Conservation (phyloP, 2,797 vertebrate species). For the Intellagama lesueurii region DNA sequence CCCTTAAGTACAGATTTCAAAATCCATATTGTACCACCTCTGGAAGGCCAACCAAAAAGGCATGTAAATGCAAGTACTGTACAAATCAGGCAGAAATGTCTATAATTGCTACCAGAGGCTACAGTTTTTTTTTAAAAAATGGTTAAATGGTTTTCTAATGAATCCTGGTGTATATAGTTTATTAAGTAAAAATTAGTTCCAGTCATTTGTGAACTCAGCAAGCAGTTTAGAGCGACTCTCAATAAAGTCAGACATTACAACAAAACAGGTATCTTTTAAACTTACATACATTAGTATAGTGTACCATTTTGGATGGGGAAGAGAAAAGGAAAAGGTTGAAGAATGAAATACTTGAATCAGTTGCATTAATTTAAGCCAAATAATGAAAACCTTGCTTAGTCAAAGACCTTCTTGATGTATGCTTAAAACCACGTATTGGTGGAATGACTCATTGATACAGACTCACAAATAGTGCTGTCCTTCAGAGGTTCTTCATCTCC, state of each 20-base stretch:
- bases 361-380: conserved; percentile 69
- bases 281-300: conserved; percentile 50
- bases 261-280: conserved; percentile 38
- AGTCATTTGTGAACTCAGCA: conserved; percentile 20
- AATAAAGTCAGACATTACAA: background rate
- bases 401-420: conserved; percentile 77
- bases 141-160: background rate
- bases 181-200: background rate
- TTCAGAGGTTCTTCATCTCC: conserved; percentile 57
- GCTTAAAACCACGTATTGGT: conserved; percentile 71
- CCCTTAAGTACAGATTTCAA: too few species aligned
- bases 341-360: conserved; percentile 74
- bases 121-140: background rate
- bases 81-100: background rate
- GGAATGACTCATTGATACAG: conserved; percentile 69
- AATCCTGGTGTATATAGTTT: background rate
- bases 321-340: conserved; percentile 53
- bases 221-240: conserved; percentile 38
- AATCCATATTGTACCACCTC: too few species aligned
- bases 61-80: too few species aligned
- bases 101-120: background rate
- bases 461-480: conserved; percentile 59
- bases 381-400: conserved; percentile 69
- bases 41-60: too few species aligned
- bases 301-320: conserved; percentile 51